Evolutionary conservation across 64 coral and sea anemone genomes (phyloP).

Genomic region (Porites lutea): DNA sequence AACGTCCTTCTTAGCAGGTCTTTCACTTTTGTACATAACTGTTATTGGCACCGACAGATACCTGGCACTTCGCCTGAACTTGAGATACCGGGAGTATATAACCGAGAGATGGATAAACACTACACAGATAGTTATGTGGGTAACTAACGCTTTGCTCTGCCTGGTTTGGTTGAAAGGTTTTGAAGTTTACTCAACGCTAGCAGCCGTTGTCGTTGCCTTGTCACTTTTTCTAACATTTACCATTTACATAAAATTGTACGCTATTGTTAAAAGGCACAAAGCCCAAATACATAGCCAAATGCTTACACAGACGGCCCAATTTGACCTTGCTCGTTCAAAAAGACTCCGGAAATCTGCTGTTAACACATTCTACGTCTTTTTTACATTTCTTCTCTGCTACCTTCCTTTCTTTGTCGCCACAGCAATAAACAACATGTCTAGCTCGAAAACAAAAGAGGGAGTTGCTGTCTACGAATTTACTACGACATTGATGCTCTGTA

Average conservation of each 20-base stretch:
- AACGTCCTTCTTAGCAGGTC: background rate
- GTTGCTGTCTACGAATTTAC: background rate
- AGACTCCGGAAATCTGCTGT: slow-evolving; percentile 3
- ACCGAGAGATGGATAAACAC: background rate
- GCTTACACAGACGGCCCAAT: background rate
- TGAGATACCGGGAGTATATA: background rate
- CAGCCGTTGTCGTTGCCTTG: background rate
- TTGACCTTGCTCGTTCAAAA: background rate
- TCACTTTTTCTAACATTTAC: background rate
- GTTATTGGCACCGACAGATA: slow-evolving; percentile 7
- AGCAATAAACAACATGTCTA: background rate
- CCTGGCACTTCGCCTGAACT: background rate
- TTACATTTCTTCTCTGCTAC: slow-evolving; percentile 2
- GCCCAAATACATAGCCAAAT: slow-evolving; percentile 19
- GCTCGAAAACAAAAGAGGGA: background rate
- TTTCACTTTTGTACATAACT: background rate
- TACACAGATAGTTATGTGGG: background rate
- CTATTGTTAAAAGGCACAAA: background rate
- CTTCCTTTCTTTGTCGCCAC: slow-evolving; percentile 10
- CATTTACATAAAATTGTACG: background rate
- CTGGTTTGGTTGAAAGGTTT: slow-evolving; percentile 14
- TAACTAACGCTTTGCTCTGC: background rate
- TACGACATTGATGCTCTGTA: slow-evolving; percentile 17
- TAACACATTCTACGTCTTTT: slow-evolving; percentile 19
- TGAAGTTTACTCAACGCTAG: slow-evolving; percentile 6